Evolutionary conservation across 2,888 invertebrate species (phyloP), one percentile per base, ranked within the genome.

Genomic region (Saturnia japonica): DNA sequence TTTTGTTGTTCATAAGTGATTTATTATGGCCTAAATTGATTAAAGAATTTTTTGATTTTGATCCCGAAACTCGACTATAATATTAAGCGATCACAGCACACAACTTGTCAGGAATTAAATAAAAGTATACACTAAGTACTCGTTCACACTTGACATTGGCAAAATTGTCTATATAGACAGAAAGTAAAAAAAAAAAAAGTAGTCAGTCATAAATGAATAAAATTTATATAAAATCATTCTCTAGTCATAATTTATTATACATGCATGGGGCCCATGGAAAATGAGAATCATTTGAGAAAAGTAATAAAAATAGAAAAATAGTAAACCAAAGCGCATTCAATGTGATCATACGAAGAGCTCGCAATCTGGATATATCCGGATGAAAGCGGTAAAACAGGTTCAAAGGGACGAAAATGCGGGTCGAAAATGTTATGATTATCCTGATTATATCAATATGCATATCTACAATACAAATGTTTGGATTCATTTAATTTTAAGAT

Each of bases 391-490:
- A 79, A 82, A 84, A 80, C 81, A 79, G 77, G 81, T 81, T 80
- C 82, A 82, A 85, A 85, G 80, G 81, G 77, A 75, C 78, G 76
- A 77, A 80, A 79, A 71, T 81, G 78, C 77, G 79, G 78, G 82
- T 82, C 79, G 79, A 82, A 86, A 57, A 87, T 85, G 64, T 88
- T 87, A 88, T 88, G 88, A 85, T 84, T 82, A 64, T 19, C 40
- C 64, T 19, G 40, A 40, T 40, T 22, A 64, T 19, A 64, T 40
- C 8, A 62, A 6, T 12, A 28, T 40, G 9, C 40, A 40, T 40
- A 40, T 40, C 0, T 40, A 64, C 64, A n/a, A 40, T 19, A 40
- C 40, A 40, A 34, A 25, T 57, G 25, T 57, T 57, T 57, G 3
- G 25, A 1, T 57, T 19, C 14, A 8, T 57, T 57, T 25, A 2